Evolutionary conservation across 1,140 invertebrate genomes (phyloP).

Genomic region (Drosophila parvula): DNA sequence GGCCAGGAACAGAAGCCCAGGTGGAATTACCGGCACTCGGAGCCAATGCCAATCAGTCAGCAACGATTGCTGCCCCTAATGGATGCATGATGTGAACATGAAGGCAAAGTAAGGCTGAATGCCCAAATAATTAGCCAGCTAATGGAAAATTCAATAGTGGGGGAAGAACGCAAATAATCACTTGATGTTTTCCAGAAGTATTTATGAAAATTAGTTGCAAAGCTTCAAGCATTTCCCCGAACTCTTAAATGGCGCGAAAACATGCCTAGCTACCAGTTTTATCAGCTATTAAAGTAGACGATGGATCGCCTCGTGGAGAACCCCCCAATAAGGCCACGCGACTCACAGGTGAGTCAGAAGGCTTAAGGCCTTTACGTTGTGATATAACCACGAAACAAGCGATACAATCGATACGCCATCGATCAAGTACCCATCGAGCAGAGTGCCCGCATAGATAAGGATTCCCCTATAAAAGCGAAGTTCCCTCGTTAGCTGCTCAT

Average conservation of each 20-base stretch:
- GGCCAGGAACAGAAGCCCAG: not conserved
- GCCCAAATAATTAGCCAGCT: not conserved
- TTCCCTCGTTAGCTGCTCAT: not conserved
- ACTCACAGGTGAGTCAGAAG: constrained; percentile 3
- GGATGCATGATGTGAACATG: not conserved
- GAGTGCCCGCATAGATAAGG: not conserved
- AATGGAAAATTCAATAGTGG: constrained; percentile 2
- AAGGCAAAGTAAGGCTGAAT: not conserved
- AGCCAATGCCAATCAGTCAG: constrained; percentile 6
- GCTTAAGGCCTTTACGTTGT: not conserved
- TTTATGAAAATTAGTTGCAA: not conserved
- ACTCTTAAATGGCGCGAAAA: not conserved
- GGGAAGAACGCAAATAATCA: not conserved
- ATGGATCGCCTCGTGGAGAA: constrained; percentile 2
- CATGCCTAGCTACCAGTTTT: not conserved
- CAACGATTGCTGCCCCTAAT: constrained; percentile 5
- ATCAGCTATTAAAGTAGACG: constrained; percentile 1
- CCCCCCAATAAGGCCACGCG: not conserved
- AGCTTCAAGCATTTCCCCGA: not conserved
- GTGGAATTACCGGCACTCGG: not conserved
- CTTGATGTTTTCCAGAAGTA: not conserved
- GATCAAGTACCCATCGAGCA: constrained; percentile 28
- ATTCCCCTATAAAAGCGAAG: constrained; percentile 41
- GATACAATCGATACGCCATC: constrained; percentile 41
- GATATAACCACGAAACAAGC: not conserved